phyloP scores from a whole-genome alignment of 2,113 vertebrate genomes.

The Dryoscopus gambensis region DNA sequence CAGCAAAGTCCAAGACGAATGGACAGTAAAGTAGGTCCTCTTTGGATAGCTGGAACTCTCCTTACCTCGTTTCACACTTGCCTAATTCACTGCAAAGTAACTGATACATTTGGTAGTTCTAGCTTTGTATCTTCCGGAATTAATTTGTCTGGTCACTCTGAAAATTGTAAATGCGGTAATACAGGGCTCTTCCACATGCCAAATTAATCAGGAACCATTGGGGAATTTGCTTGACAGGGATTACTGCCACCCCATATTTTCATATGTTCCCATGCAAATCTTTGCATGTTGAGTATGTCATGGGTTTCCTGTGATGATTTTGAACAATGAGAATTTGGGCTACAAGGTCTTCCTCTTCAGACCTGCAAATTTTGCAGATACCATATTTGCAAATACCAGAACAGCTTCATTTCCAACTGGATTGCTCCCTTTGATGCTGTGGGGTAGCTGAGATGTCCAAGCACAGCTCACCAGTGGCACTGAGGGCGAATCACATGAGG shows the following conservation, averaged over 20 bases:
- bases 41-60: background rate
- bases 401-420: background rate
- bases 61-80: background rate
- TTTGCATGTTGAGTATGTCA: fast-evolving
- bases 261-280: background rate
- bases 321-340: background rate
- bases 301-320: background rate
- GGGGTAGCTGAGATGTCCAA: background rate
- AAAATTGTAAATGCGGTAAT: background rate
- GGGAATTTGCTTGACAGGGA: background rate
- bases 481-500: background rate
- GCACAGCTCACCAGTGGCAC: background rate
- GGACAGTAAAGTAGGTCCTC: background rate
- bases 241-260: background rate
- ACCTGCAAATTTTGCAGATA: background rate
- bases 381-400: background rate
- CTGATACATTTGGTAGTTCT: background rate
- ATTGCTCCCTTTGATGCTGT: background rate
- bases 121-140: background rate
- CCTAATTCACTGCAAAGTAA: background rate
- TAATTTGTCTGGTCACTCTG: background rate
- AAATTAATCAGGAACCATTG: background rate
- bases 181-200: background rate
- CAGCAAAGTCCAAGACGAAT: fast-evolving
- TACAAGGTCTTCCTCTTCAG: background rate